Evolutionary conservation across 2,797 vertebrate genomes (phyloP).

Genomic region (Lutjanus argentimaculatus): DNA sequence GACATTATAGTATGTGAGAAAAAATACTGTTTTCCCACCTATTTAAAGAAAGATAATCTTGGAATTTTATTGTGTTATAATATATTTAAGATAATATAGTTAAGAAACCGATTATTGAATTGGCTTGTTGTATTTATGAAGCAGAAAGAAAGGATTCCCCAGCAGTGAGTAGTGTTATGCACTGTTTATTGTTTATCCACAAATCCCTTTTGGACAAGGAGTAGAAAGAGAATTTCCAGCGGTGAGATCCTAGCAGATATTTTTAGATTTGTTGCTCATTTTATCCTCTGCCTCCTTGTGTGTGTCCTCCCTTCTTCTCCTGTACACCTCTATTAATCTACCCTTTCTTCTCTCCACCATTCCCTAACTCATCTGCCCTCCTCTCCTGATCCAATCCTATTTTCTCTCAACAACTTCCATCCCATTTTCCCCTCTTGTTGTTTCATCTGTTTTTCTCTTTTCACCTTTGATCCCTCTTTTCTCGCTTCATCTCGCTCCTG

Average conservation of each 20-base stretch:
- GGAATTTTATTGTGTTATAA: conserved; percentile 16
- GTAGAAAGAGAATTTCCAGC: conserved; percentile 38
- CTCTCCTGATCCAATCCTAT: conserved; percentile 21
- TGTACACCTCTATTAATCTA: conserved; percentile 47
- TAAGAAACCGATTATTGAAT: conserved; percentile 23
- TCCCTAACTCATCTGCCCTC: conserved; percentile 18
- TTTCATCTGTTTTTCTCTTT: conserved; percentile 19
- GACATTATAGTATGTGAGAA: background rate
- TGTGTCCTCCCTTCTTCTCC: conserved; percentile 40
- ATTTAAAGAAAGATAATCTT: background rate
- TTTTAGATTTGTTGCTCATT: conserved; percentile 68
- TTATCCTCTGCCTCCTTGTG: conserved; percentile 60
- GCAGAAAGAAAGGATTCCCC: conserved; percentile 25
- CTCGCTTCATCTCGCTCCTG: background rate
- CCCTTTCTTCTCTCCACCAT: conserved; percentile 51
- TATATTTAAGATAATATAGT: conserved; percentile 17
- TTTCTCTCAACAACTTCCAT: conserved; percentile 12
- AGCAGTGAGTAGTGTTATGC: conserved; percentile 27
- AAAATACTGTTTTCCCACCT: background rate
- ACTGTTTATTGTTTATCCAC: conserved; percentile 53
- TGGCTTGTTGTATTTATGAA: conserved; percentile 33
- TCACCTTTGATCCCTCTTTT: conserved; percentile 22
- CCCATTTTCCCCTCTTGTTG: conserved; percentile 10
- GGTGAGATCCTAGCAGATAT: conserved; percentile 54
- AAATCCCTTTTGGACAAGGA: conserved; percentile 53